These are phyloP conservation scores for Eupelmus urozonus DNA, from an alignment of 2,888 invertebrate species.

Conservation along the genomic window DNA sequence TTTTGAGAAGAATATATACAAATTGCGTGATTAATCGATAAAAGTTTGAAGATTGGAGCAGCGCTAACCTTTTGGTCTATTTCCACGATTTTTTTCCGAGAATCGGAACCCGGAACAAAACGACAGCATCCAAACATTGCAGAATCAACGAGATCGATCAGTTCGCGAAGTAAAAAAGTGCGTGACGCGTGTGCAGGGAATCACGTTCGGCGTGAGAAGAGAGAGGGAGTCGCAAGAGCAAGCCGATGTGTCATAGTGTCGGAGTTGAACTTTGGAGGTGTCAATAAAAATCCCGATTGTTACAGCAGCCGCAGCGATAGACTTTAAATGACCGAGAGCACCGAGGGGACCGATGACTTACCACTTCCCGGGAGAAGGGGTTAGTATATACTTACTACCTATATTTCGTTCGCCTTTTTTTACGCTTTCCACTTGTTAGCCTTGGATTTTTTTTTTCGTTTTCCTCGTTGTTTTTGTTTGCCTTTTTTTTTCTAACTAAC, in stretches of 20 bases:
- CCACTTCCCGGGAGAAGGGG: slow-evolving; percentile 14
- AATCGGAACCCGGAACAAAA: too few species aligned
- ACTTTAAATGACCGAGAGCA: neutral
- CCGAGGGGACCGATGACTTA: slow-evolving; percentile 12
- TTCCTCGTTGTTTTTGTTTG: too few species aligned
- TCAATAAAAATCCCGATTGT: slow-evolving; percentile 28
- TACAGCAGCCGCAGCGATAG: neutral
- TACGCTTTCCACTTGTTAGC: neutral
- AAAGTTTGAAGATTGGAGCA: too few species aligned
- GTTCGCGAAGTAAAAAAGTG: neutral
- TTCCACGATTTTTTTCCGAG: too few species aligned
- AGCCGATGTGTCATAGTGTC: neutral
- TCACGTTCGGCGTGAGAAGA: neutral
- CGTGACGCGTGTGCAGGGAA: neutral
- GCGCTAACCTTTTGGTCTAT: too few species aligned
- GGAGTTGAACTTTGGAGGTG: slow-evolving; percentile 6
- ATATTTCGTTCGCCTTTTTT: too few species aligned
- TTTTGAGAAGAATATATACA: too few species aligned
- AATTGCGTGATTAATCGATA: too few species aligned
- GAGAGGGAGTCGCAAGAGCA: too few species aligned
- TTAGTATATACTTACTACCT: slow-evolving; percentile 33
- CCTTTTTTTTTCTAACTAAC: too few species aligned
- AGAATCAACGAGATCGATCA: too few species aligned
- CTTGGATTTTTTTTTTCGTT: neutral
- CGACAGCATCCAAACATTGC: too few species aligned